Percentiles rank a stretch among this genome's conserved stretches.
Conservation (phyloP, 2,888 invertebrate species). For the Lissonota sp. region DNA sequence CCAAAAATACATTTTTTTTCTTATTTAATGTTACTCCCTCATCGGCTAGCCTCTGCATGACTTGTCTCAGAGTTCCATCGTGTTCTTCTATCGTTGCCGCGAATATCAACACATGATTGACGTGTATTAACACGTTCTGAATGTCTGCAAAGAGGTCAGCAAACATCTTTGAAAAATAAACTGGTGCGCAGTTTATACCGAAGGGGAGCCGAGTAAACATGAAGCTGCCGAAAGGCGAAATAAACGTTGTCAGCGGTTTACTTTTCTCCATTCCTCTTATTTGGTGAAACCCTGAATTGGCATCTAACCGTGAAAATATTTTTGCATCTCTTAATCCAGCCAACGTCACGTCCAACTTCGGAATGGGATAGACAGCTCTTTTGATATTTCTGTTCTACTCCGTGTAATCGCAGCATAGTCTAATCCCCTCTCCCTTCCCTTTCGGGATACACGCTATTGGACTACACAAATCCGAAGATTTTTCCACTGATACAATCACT, state of each 20-base stretch:
- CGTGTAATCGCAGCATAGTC: slow-evolving; percentile 71
- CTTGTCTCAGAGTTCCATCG: slow-evolving; percentile 62
- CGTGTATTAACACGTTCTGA: slow-evolving; percentile 27
- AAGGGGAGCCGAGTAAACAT: slow-evolving; percentile 59
- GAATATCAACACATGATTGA: slow-evolving; percentile 52
- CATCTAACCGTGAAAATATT: slow-evolving; percentile 70
- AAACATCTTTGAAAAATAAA: slow-evolving; percentile 60
- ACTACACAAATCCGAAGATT: too few species aligned
- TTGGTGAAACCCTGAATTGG: slow-evolving; percentile 71
- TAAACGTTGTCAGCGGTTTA: slow-evolving; percentile 56
- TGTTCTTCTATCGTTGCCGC: slow-evolving; percentile 64
- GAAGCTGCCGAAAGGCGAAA: slow-evolving; percentile 63
- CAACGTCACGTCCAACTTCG: slow-evolving; percentile 68
- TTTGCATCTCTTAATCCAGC: slow-evolving; percentile 63
- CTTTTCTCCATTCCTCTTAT: slow-evolving; percentile 58
- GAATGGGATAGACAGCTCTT: slow-evolving; percentile 61
- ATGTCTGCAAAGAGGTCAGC: slow-evolving; percentile 58
- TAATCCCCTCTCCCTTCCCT: slow-evolving; percentile 64
- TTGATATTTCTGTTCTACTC: slow-evolving; percentile 69
- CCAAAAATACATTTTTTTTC: slow-evolving; percentile 73
- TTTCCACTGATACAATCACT: too few species aligned
- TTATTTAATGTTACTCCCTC: slow-evolving; percentile 67
- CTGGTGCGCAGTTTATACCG: slow-evolving; percentile 67
- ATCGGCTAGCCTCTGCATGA: slow-evolving; percentile 58
- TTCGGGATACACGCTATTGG: too few species aligned